A percentile compares a stretch with the other conserved stretches of the same genome.
Conservation (phyloP, 2,113 vertebrate genomes). For the Helogale parvula region DNA sequence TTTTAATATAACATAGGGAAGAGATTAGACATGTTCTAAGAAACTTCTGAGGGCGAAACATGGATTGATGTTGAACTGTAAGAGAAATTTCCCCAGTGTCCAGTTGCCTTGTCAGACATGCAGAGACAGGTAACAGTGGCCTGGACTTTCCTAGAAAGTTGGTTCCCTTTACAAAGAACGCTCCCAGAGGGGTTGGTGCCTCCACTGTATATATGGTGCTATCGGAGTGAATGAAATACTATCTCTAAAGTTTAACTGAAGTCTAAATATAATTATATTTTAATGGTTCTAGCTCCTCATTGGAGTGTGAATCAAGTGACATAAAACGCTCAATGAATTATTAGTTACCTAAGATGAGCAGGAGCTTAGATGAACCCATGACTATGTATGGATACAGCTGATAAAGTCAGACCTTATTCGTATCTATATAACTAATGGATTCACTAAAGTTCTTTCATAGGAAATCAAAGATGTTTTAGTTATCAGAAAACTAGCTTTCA, state of each 20-base stretch:
- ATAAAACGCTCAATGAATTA: neutral
- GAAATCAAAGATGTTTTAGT: slow-evolving; percentile 12
- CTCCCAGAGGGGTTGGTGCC: fast-evolving
- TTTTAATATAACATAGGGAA: neutral
- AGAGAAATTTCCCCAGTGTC: neutral
- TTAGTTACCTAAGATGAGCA: neutral
- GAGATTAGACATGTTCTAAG: neutral
- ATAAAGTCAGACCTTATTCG: neutral
- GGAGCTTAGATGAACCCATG: neutral
- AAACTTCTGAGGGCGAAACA: neutral
- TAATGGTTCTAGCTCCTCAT: neutral
- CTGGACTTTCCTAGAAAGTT: neutral
- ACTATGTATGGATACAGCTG: neutral
- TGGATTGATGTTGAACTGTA: neutral
- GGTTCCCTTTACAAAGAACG: fast-evolving
- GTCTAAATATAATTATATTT: neutral
- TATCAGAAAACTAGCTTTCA: neutral
- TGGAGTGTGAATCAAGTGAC: neutral
- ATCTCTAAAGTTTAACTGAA: neutral
- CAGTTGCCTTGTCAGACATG: fast-evolving
- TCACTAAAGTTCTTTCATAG: neutral
- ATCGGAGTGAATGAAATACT: neutral
- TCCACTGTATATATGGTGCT: fast-evolving
- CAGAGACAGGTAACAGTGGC: neutral
- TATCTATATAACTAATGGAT: neutral